phyloP scores from a whole-genome alignment of 2,113 vertebrate species.

The Tragulus kanchil region DNA sequence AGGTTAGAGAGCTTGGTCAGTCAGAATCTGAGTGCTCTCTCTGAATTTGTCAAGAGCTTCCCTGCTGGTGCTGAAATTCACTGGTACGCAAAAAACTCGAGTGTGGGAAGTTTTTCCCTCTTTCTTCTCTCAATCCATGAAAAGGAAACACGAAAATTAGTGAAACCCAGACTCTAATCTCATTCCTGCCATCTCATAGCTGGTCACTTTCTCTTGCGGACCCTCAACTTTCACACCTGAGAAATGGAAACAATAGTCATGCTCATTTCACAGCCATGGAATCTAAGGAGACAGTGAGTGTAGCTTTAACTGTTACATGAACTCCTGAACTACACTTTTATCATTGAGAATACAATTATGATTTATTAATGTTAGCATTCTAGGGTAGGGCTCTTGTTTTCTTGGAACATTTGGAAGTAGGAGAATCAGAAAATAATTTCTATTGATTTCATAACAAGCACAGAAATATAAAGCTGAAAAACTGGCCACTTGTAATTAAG shows the following conservation, averaged over 20 bases:
- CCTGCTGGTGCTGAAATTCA: not conserved
- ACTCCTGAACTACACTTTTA: not conserved
- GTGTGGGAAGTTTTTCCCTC: not conserved
- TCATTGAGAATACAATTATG: slow-evolving; percentile 29
- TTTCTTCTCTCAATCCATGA: not conserved
- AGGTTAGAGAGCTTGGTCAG: not conserved
- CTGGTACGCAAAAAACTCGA: not conserved
- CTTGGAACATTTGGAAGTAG: slow-evolving; percentile 47
- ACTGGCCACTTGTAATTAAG: slow-evolving; percentile 69
- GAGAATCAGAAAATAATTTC: slow-evolving; percentile 68
- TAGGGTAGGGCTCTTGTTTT: slow-evolving; percentile 30
- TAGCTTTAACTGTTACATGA: not conserved
- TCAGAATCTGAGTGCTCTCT: not conserved
- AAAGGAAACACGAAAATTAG: not conserved
- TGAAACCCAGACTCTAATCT: not conserved
- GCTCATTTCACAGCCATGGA: not conserved
- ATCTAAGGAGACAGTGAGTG: not conserved
- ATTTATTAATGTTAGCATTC: slow-evolving; percentile 46
- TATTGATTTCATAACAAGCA: slow-evolving; percentile 57
- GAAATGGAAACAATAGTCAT: not conserved
- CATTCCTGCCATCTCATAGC: not conserved
- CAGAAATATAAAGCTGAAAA: slow-evolving; percentile 68
- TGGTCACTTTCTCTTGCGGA: not conserved
- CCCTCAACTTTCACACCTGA: not conserved
- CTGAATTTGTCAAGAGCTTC: not conserved